These are phyloP conservation scores for Poecilia gillii DNA, from an alignment of 2,797 vertebrate genomes.

Conservation along the genomic window DNA sequence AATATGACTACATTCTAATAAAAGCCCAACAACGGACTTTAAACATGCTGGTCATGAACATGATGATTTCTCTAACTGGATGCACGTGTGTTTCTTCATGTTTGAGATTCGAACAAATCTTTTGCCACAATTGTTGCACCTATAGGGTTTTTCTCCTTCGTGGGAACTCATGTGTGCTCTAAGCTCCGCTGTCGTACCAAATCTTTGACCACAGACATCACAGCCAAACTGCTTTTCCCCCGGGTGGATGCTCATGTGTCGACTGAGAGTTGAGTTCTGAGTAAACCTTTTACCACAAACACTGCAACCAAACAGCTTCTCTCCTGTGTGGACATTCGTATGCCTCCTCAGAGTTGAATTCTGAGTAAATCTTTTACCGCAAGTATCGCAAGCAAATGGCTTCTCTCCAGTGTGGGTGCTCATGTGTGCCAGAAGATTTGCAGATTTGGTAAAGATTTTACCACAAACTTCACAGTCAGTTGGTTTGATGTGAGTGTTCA, in stretches of 20 bases:
- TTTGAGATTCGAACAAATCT: constrained; percentile 3
- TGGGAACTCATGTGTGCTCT: not conserved
- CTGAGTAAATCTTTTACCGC: constrained; percentile 1
- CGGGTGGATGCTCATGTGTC: constrained; percentile 6
- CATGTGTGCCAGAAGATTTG: not conserved
- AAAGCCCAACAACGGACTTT: not conserved
- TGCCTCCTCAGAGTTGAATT: constrained; percentile 1
- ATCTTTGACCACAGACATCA: not conserved
- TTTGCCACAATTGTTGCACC: not conserved
- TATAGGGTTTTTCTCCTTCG: constrained; percentile 4
- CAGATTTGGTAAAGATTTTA: not conserved
- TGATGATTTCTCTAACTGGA: not conserved
- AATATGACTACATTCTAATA: not conserved
- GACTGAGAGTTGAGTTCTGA: constrained; percentile 1
- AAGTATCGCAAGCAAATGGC: not conserved
- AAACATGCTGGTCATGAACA: not conserved
- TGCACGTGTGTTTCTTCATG: constrained; percentile 1
- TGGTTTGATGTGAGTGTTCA: constrained; percentile 5
- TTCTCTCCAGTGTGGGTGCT: not conserved
- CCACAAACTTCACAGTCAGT: constrained; percentile 1
- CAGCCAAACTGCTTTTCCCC: constrained; percentile 4
- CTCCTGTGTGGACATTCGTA: not conserved
- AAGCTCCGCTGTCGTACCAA: not conserved
- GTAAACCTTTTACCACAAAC: constrained; percentile 3
- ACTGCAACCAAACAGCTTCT: constrained; percentile 1